Base-by-base conservation (phyloP, 1,140 invertebrate genomes). In the Scaptomyza montana region DNA sequence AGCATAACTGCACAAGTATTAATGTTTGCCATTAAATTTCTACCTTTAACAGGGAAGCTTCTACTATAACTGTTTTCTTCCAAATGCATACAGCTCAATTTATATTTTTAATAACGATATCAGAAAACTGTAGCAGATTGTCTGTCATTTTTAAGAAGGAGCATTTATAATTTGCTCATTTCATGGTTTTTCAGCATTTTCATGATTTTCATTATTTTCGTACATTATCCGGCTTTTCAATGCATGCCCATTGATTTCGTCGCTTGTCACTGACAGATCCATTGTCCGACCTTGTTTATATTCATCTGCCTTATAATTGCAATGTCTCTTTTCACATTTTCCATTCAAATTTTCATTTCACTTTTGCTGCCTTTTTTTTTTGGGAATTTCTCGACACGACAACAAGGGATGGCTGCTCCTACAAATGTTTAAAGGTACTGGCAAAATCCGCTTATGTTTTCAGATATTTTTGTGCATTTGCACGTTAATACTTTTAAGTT, bases 401-500 rank as follows among this genome's bases (percentile, higher is more conserved):
- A 16, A 16, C 46, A 21, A 33, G 30, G 12, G 36, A 13, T 16
- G 60, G 39, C 47, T 19, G 46, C 68, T 62, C 46, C 59, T 47
- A 28, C 36, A 39, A 46, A 7, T 36, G 49, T 73, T 73, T 63
- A 25, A 50, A 43, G 43, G 68, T 16, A 16, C 72, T 68, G 21
- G 67, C 56, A 43, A 73, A 90, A 90, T 80, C 87, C 79, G 87
- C 69, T 90, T 90, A 90, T 64, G 59, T 65, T 80, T 56, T 63
- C 77, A 78, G 7, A 9, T 1, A 82, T 90, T 71, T 90, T 80
- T 80, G 76, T 71, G 68, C 87, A 70, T 57, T 77, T 70, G 78
- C 63, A 70, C 76, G 67, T 67, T 90, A 90, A 90, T 80, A 82
- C 70, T 72, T 82, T 70, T 71, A 86, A 25, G 79, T 90, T 90